A percentile compares a stretch with the other conserved stretches of the same genome.
Evolutionary conservation across 2,888 invertebrate species (phyloP).

Genomic region (Graphium colonna): DNA sequence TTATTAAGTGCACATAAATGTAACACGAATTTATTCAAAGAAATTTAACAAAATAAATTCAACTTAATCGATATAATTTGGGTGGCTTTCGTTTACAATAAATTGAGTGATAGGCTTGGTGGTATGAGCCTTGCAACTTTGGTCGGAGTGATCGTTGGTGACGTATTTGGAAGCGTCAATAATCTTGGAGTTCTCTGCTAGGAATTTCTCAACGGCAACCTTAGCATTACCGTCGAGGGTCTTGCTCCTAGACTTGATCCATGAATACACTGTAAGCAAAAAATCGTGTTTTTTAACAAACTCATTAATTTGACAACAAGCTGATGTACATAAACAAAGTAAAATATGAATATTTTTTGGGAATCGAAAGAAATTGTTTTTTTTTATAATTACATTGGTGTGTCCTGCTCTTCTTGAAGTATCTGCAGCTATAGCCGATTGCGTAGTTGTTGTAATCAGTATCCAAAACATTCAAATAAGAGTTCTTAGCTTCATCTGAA

Average conservation of each 20-base stretch:
- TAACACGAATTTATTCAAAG: neutral
- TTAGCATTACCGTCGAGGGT: constrained; percentile 54
- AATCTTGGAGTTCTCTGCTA: constrained; percentile 46
- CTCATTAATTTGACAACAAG: too few species aligned
- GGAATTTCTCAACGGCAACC: constrained; percentile 51
- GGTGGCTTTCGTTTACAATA: neutral
- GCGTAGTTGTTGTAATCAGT: too few species aligned
- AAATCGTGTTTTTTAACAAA: neutral
- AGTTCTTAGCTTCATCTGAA: constrained; percentile 35
- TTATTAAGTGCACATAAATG: neutral
- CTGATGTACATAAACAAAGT: too few species aligned
- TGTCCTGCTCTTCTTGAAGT: constrained; percentile 47
- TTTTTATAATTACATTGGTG: constrained; percentile 45
- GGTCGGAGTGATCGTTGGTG: constrained; percentile 25
- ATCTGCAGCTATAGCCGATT: constrained; percentile 82
- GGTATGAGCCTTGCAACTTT: constrained; percentile 23
- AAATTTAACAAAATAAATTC: neutral
- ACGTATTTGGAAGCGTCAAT: constrained; percentile 38
- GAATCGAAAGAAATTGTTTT: too few species aligned
- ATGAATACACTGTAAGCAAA: constrained; percentile 45
- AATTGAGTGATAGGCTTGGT: constrained; percentile 3
- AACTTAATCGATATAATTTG: neutral
- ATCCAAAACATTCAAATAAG: constrained; percentile 38
- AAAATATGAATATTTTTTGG: neutral
- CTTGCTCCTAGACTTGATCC: constrained; percentile 61